These are phyloP conservation scores for Anthonomus grandis DNA, from an alignment of 1,140 invertebrate genomes.

Conservation along the genomic window DNA sequence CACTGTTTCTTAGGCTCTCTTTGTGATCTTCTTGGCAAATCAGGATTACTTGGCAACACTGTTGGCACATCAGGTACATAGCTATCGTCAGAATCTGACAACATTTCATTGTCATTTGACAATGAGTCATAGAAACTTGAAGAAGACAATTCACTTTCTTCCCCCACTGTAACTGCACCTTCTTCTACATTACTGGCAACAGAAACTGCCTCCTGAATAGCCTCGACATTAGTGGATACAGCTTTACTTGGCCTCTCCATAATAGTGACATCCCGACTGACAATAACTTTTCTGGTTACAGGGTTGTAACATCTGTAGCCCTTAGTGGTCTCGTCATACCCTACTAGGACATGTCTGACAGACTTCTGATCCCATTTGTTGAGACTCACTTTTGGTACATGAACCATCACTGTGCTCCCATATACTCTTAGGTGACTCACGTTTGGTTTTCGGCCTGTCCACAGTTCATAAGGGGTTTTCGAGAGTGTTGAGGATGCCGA, in stretches of 20 bases:
- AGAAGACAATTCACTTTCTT: not conserved
- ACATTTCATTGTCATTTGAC: not conserved
- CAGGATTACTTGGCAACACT: no score
- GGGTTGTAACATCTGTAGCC: slow-evolving; percentile 35
- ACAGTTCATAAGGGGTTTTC: slow-evolving; percentile 34
- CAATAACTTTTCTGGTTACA: slow-evolving; percentile 30
- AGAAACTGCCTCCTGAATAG: not conserved
- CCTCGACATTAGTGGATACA: not conserved
- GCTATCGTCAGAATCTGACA: not conserved
- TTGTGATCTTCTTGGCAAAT: slow-evolving; percentile 21
- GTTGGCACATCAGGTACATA: no score
- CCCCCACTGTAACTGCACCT: not conserved
- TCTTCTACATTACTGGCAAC: not conserved
- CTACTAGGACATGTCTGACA: slow-evolving; percentile 32
- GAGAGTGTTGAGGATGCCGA: slow-evolving; percentile 18
- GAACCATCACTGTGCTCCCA: slow-evolving; percentile 44
- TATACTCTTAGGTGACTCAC: slow-evolving; percentile 39
- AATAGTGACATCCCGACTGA: slow-evolving; percentile 41
- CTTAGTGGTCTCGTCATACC: slow-evolving; percentile 27
- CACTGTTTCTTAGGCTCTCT: slow-evolving; percentile 22
- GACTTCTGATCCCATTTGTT: slow-evolving; percentile 36
- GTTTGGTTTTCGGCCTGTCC: slow-evolving; percentile 38
- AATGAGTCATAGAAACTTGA: not conserved
- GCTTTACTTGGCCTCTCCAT: no score
- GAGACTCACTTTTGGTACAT: slow-evolving; percentile 36